A percentile compares a stretch with the other conserved stretches of the same genome.
Conservation (phyloP, 2,888 invertebrate genomes). For the Drymonia ruficornis region DNA sequence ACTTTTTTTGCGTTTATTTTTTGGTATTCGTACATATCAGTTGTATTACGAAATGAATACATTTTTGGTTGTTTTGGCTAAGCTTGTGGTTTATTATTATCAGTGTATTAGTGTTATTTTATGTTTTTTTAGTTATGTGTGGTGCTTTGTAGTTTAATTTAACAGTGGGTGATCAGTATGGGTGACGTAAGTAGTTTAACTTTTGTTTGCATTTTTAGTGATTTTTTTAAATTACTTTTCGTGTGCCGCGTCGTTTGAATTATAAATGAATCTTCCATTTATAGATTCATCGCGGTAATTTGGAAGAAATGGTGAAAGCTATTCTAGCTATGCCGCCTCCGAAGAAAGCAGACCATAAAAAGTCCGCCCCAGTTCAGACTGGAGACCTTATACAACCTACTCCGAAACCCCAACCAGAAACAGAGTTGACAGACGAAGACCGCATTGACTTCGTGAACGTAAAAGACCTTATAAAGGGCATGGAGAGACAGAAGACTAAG, state of each 20-base stretch:
- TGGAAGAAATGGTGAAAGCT: conserved; percentile 76
- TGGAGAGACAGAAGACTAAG: conserved; percentile 80
- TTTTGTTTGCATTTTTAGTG: conserved; percentile 16
- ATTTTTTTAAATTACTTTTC: conserved; percentile 14
- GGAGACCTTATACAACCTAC: conserved; percentile 57
- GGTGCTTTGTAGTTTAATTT: conserved; percentile 35
- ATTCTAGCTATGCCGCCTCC: conserved; percentile 75
- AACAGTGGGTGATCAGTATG: conserved; percentile 33
- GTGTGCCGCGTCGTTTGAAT: background rate
- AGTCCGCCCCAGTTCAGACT: conserved; percentile 47
- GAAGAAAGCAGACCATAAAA: conserved; percentile 65
- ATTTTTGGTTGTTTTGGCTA: background rate
- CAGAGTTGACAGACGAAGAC: conserved; percentile 74
- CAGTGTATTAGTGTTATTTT: conserved; percentile 2
- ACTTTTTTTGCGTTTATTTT: background rate
- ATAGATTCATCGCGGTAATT: conserved; percentile 85
- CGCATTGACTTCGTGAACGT: conserved; percentile 84
- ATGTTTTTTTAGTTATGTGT: conserved; percentile 34
- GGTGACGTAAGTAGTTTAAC: conserved; percentile 31
- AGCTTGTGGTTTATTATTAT: conserved; percentile 12
- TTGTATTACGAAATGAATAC: background rate
- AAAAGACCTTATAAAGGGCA: conserved; percentile 86
- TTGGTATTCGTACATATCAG: background rate
- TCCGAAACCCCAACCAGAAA: conserved; percentile 45
- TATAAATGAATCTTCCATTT: conserved; percentile 30